Evolutionary conservation across 2,888 invertebrate genomes (phyloP).

Genomic region (Elaeidobius kamerunicus): DNA sequence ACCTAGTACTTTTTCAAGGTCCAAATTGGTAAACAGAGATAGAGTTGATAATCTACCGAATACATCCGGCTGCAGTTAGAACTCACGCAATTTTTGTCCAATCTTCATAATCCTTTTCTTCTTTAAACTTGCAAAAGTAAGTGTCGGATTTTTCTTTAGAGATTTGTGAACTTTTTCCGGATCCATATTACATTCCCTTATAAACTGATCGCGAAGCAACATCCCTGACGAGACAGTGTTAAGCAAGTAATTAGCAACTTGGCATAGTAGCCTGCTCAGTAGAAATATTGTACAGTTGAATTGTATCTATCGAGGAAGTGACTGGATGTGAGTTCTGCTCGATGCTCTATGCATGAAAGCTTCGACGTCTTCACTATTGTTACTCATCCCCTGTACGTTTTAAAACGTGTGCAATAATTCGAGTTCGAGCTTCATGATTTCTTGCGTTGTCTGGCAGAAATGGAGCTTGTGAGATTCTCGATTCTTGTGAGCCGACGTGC

Average conservation of each 20-base stretch:
- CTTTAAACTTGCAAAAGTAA: conserved; percentile 19
- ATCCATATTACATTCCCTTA: conserved; percentile 25
- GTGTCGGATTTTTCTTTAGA: conserved; percentile 26
- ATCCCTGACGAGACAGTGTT: conserved; percentile 2
- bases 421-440: conserved; percentile 24
- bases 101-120: conserved; percentile 26
- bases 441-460: conserved; percentile 28
- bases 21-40: conserved; percentile 22
- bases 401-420: conserved; percentile 23
- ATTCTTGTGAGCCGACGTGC: conserved; percentile 28
- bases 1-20: conserved; percentile 28
- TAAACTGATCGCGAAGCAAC: conserved; percentile 21
- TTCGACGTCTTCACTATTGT: not conserved
- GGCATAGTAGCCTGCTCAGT: too few relatives aligned
- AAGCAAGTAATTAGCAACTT: not conserved
- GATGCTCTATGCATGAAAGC: too few relatives aligned
- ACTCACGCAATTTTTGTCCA: conserved; percentile 28
- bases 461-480: conserved; percentile 24
- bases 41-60: conserved; percentile 29
- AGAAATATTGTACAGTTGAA: too few relatives aligned
- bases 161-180: conserved; percentile 22
- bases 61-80: conserved; percentile 28
- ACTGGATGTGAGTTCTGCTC: too few relatives aligned
- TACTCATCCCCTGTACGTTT: not conserved
- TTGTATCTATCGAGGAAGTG: too few relatives aligned